Evolutionary conservation across 2,113 vertebrate genomes (phyloP).

Genomic region (Gambusia holbrooki): DNA sequence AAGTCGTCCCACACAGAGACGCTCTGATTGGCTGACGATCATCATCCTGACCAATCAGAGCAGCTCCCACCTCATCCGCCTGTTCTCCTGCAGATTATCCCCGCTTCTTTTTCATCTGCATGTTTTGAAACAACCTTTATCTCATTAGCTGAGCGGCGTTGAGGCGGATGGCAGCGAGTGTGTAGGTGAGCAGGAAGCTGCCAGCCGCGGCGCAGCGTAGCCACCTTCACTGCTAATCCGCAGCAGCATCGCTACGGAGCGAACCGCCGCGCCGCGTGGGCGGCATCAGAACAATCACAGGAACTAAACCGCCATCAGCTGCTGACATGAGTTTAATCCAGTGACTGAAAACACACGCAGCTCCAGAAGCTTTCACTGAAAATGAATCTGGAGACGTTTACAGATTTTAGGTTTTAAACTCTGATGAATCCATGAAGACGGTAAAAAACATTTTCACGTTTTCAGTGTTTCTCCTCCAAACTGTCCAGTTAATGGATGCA

Average conservation of each 20-base stretch:
- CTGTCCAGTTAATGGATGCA: too few relatives aligned
- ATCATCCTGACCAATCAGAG: too few relatives aligned
- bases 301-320: not conserved
- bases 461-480: too few relatives aligned
- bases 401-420: too few relatives aligned
- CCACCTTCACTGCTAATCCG: slow-evolving; percentile 41
- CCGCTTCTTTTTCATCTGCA: slow-evolving; percentile 6
- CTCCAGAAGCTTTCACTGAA: not conserved
- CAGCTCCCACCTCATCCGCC: too few relatives aligned
- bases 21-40: not conserved
- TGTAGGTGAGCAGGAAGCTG: slow-evolving; percentile 32
- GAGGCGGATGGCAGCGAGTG: slow-evolving; percentile 13
- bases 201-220: slow-evolving; percentile 18
- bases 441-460: too few relatives aligned
- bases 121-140: slow-evolving; percentile 2
- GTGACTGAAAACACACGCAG: too few relatives aligned
- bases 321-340: not conserved
- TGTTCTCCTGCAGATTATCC: slow-evolving; percentile 6
- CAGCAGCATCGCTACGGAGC: too few relatives aligned
- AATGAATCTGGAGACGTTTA: too few relatives aligned
- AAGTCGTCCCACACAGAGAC: not conserved
- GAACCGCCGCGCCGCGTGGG: too few relatives aligned
- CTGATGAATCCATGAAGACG: too few relatives aligned
- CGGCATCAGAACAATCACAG: slow-evolving; percentile 6
- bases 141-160: not conserved